Conservation (phyloP, 2,888 invertebrate species). For the Microchrysa polita region DNA sequence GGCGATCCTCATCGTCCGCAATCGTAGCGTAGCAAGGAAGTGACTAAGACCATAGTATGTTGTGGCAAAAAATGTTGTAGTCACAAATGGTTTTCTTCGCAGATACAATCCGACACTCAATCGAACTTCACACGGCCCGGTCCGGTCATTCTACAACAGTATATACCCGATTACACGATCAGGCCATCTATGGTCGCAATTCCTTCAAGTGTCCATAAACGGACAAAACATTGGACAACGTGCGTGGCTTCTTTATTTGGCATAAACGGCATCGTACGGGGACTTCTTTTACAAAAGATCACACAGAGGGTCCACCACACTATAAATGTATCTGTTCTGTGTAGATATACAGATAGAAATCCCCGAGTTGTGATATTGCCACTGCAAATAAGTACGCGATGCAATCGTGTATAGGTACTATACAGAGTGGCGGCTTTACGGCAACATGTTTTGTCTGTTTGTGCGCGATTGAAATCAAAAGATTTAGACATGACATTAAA, state of each 20-base stretch:
- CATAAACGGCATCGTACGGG: constrained; percentile 39
- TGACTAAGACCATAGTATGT: constrained; percentile 9
- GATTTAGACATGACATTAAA: constrained; percentile 45
- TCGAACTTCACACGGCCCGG: constrained; percentile 37
- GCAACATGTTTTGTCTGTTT: constrained; percentile 14
- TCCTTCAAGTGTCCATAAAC: constrained; percentile 44
- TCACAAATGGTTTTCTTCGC: too few species aligned
- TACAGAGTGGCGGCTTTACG: neutral
- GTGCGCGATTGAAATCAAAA: constrained; percentile 44
- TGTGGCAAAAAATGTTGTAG: neutral
- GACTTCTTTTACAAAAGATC: constrained; percentile 36
- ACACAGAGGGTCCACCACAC: constrained; percentile 22
- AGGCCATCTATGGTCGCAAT: constrained; percentile 34
- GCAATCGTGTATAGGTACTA: too few species aligned
- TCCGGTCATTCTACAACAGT: constrained; percentile 29
- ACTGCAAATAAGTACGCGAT: too few species aligned
- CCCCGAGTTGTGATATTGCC: too few species aligned
- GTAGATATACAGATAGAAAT: neutral
- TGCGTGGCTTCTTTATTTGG: constrained; percentile 42
- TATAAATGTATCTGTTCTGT: neutral
- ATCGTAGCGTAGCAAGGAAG: constrained; percentile 24
- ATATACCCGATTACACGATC: too few species aligned
- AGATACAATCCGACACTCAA: constrained; percentile 33
- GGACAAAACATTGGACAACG: constrained; percentile 36
- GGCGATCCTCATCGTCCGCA: constrained; percentile 7